Base-by-base conservation (phyloP, 2,113 vertebrate species). In the Oxyura jamaicensis region DNA sequence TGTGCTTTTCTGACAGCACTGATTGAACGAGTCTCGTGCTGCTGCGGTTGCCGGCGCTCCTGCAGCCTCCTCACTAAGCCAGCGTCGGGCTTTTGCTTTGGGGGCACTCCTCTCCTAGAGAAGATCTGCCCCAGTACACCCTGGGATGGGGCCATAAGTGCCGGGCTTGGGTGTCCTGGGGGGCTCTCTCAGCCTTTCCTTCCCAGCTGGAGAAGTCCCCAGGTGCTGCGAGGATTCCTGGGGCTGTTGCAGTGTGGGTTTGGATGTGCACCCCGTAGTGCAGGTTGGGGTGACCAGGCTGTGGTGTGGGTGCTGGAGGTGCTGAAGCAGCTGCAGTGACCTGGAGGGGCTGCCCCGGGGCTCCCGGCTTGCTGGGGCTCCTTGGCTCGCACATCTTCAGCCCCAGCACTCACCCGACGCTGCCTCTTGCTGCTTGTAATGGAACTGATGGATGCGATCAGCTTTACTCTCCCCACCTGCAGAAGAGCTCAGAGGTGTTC, bases 91-190 rank as follows among this genome's bases (percentile, higher is more conserved):
- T 59, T 72, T 44, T 48, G 33, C 12, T 17, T 59, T 2, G 3
- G n/a, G 3, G 42, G 16, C 10, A 11, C 62, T n/a, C 39, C 9
- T 2, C 41, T 58, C 17, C 26, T 3, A 2, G 15, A 2, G 0
- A 1, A n/a, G 35, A 46, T 36, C 60, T 69, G 56, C 35, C 68
- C n/a, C 2, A 1, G 50, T 13, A 3, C 0, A 0, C 20, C 56
- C 46, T 52, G 72, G 36, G 42, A 52, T 13, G 41, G 55, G 63
- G 41, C 48, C 33, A 48, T 63, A 68, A 68, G 55, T n/a, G 28
- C 25, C 63, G 48, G 63, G 68, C 26, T 11, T 18, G 73, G 17
- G 60, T 39, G 20, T 0, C 2, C 1, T 31, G 22, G 52, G 62
- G 31, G 22, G 4, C 8, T 33, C 22, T 55, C 55, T 39, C 39